Conservation (phyloP, 2,113 vertebrate species). For the Cynocephalus volans region DNA sequence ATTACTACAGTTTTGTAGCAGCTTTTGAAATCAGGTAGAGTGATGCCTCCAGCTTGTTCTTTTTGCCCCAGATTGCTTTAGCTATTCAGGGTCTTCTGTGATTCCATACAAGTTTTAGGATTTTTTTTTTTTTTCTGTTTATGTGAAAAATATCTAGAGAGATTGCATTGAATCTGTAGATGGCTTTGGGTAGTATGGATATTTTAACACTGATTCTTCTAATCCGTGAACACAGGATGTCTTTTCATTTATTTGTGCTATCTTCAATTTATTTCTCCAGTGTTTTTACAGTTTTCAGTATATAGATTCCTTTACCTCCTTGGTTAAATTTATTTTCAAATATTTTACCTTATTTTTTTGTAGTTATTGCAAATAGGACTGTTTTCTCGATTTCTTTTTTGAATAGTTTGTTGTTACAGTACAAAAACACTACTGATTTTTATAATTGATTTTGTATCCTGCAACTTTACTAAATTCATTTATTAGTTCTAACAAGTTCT, state of each 20-base stretch:
- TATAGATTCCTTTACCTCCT: background rate
- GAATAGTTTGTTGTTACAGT: background rate
- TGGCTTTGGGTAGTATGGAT: background rate
- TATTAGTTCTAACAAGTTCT: background rate
- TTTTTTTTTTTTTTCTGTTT: background rate
- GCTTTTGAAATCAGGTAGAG: background rate
- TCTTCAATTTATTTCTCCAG: background rate
- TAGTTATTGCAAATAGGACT: background rate
- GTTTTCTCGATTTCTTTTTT: background rate
- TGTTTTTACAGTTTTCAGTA: background rate
- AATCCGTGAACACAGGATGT: background rate
- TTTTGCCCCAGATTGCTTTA: background rate
- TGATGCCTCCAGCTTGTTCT: too few relatives aligned
- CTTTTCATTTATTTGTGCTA: background rate
- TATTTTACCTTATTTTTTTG: background rate
- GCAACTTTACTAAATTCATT: background rate
- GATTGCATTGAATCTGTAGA: background rate
- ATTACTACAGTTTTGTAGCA: background rate
- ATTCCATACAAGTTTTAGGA: background rate
- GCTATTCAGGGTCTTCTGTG: background rate
- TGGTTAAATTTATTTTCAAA: background rate
- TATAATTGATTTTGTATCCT: background rate
- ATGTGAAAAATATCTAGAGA: background rate
- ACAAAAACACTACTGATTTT: background rate
- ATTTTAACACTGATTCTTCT: background rate